Evolutionary conservation across 1,140 invertebrate species (phyloP).

Genomic region (Phymastichus coffea): DNA sequence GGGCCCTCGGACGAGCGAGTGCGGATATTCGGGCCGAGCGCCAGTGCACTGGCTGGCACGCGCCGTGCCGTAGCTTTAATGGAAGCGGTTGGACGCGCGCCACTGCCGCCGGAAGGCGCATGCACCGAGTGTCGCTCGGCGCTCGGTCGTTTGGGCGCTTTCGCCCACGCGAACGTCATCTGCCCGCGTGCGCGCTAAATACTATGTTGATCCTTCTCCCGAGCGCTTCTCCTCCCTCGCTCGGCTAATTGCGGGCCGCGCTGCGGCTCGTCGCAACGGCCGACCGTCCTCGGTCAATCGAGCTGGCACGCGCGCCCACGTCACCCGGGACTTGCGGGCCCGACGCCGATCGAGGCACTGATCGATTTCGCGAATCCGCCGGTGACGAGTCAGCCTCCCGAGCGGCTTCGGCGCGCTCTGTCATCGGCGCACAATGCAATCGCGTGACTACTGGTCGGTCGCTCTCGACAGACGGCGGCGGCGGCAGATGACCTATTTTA

Average conservation of each 20-base stretch:
- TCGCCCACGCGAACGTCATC: not conserved
- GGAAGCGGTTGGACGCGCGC: constrained; percentile 55
- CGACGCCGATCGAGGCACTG: constrained; percentile 7
- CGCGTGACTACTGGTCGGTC: not conserved
- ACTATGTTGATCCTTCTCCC: constrained; percentile 10
- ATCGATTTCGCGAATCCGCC: constrained; percentile 2
- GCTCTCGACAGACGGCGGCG: too few species aligned
- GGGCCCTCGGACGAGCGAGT: too few species aligned
- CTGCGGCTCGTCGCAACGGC: too few species aligned
- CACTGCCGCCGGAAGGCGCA: constrained; percentile 55
- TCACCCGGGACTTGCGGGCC: too few species aligned
- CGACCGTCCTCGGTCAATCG: too few species aligned
- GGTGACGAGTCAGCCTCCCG: not conserved
- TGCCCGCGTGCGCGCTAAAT: not conserved
- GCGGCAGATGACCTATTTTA: too few species aligned
- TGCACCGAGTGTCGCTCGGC: constrained; percentile 53
- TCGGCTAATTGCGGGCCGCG: constrained; percentile 1
- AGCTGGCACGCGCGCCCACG: too few species aligned
- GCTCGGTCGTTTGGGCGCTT: constrained; percentile 46
- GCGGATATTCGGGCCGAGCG: too few species aligned
- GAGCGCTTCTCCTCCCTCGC: not conserved
- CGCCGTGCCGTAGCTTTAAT: constrained; percentile 54
- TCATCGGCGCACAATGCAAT: constrained; percentile 11
- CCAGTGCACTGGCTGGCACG: constrained; percentile 51
- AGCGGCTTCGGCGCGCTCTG: not conserved